Conservation (phyloP, 2,888 invertebrate genomes). For the Rhagonycha lutea region DNA sequence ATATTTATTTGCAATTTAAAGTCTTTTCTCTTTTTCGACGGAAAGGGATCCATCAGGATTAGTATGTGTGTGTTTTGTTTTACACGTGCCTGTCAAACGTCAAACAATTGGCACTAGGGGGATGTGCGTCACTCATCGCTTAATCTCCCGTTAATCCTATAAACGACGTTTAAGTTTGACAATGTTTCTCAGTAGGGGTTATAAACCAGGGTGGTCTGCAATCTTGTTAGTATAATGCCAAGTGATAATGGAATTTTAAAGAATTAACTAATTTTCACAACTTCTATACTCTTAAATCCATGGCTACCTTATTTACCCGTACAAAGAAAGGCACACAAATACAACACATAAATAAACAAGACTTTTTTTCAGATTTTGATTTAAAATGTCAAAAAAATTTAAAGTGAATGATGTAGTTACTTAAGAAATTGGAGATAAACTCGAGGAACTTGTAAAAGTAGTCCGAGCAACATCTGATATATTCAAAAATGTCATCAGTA, state of each 20-base stretch:
- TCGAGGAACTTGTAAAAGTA: too few species aligned
- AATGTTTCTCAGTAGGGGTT: conserved; percentile 39
- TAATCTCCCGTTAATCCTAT: conserved; percentile 48
- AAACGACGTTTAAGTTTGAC: conserved; percentile 47
- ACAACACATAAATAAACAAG: background rate
- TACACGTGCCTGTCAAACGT: conserved; percentile 44
- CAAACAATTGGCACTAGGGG: conserved; percentile 37
- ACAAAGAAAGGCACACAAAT: background rate
- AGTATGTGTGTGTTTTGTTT: conserved; percentile 32
- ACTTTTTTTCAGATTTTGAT: background rate
- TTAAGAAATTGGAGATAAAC: too few species aligned
- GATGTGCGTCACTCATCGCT: conserved; percentile 39
- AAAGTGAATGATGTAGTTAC: background rate
- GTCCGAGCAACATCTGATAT: too few species aligned
- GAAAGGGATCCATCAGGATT: conserved; percentile 22
- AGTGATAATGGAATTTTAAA: conserved; percentile 27
- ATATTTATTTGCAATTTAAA: background rate
- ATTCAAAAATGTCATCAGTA: too few species aligned
- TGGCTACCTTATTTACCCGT: background rate
- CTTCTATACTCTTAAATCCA: background rate
- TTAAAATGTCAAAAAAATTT: background rate
- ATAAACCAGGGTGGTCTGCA: conserved; percentile 33
- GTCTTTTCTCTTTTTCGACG: background rate
- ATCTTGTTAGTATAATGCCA: conserved; percentile 29
- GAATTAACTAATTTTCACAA: conserved; percentile 22